These are phyloP conservation scores for Taenaris catops DNA, from an alignment of 2,888 invertebrate species.

Conservation along the genomic window DNA sequence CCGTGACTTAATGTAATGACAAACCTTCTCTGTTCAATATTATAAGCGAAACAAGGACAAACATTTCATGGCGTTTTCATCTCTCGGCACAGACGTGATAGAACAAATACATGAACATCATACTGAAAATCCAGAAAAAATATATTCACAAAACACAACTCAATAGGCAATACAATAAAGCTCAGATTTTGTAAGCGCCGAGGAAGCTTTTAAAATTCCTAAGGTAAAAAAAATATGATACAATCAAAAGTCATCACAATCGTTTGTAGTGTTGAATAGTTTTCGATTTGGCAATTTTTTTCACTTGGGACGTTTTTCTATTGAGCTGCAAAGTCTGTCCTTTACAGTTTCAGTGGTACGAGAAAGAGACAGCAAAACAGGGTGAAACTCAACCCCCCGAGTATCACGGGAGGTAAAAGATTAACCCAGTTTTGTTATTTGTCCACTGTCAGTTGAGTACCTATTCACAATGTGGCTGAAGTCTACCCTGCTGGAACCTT, in stretches of 20 bases:
- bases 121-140: constrained; percentile 64
- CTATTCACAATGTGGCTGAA: constrained; percentile 74
- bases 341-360: constrained; percentile 49
- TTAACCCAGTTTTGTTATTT: constrained; percentile 80
- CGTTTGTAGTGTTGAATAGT: constrained; percentile 5
- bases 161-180: constrained; percentile 45
- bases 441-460: constrained; percentile 79
- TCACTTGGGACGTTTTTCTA: constrained; percentile 41
- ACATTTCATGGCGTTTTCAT: constrained; percentile 73
- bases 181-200: constrained; percentile 49
- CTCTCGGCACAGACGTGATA: constrained; percentile 68
- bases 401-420: constrained; percentile 72
- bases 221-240: constrained; percentile 53
- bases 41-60: constrained; percentile 52
- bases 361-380: constrained; percentile 50
- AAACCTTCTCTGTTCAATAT: constrained; percentile 48
- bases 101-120: constrained; percentile 76
- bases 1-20: constrained; percentile 63
- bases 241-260: constrained; percentile 40
- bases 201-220: constrained; percentile 68
- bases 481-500: constrained; percentile 65
- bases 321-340: constrained; percentile 41
- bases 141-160: constrained; percentile 45
- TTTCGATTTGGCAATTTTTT: neutral
- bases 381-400: constrained; percentile 63